Evolutionary conservation across 2,888 invertebrate genomes (phyloP).

Genomic region (Hartigia nigra): DNA sequence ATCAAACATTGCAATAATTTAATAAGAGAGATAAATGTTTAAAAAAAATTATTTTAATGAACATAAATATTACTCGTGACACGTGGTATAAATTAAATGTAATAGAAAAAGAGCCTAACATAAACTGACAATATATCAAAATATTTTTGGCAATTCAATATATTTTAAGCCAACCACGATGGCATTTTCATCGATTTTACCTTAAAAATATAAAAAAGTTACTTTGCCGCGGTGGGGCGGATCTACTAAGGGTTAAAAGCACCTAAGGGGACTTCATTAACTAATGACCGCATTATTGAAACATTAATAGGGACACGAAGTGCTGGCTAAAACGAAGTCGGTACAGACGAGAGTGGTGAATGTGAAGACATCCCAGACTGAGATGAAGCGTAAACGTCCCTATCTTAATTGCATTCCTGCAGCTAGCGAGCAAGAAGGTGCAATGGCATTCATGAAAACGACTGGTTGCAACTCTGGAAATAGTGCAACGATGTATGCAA

Average conservation of each 20-base stretch:
- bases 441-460: not conserved
- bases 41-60: not conserved
- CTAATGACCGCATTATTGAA: slow-evolving; percentile 36
- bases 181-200: not conserved
- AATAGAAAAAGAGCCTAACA: not conserved
- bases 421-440: slow-evolving; percentile 18
- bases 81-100: not conserved
- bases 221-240: not conserved
- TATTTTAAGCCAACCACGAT: not conserved
- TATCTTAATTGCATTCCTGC: slow-evolving; percentile 53
- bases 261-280: slow-evolving; percentile 28
- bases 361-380: slow-evolving; percentile 27
- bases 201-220: not conserved
- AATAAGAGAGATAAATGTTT: not conserved
- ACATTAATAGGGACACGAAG: slow-evolving; percentile 21
- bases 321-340: slow-evolving; percentile 2
- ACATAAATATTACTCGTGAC: not conserved
- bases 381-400: slow-evolving; percentile 15
- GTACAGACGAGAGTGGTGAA: slow-evolving; percentile 31
- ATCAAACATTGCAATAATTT: not conserved
- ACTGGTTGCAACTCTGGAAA: not conserved
- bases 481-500: not conserved
- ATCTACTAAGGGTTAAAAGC: not conserved
- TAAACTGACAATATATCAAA: not conserved
- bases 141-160: not conserved